Base-by-base conservation (phyloP, 2,113 vertebrate genomes). In the Sylvilagus bachmani region DNA sequence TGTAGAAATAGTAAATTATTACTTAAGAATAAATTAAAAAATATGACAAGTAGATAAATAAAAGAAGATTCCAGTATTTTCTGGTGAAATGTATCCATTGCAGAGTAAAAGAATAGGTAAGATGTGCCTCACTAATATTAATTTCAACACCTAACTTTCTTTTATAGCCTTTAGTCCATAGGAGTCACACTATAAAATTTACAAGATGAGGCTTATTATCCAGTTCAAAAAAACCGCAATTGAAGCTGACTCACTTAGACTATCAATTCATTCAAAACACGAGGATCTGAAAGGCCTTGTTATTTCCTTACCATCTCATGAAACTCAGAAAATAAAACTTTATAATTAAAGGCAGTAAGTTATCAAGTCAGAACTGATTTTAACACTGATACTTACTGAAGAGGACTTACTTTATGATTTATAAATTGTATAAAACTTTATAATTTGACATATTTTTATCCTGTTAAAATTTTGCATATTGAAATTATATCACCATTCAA, bases 1-100 rank as follows among this genome's bases (percentile, higher is more conserved):
- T 74, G 16, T 4, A 77, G 93, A 95, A 86, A 89, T 33, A 67
- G 36, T n/a, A 91, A 84, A 89, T 64, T 79, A 89, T n/a, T 11
- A 81, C 80, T n/a, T 95, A 75, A 86, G 31, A 95, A 11, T 73
- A 86, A 79, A 85, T 69, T 6, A 55, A 73, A 85, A 75, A 77
- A 86, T 58, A 74, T 62, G 21, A 33, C 2, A 86, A 6, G 21
- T 51, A 66, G 2, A 49, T 75, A 73, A 89, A 73, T n/a, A 77
- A 85, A n/a, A 6, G 21, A 87, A 71, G 8, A 6, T 1, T 87
- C 11, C 8, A 51, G 13, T 84, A 85, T 69, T 89, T 95, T 93
- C 62, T 87, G 2, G 22, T 89, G 80, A 69, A 85, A 27, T 78
- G 27, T 0, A 86, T 66, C 24, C 7, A 66, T 7, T 49, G 31